Percentiles rank a stretch among this genome's conserved stretches.
These are phyloP conservation scores for Meandrusa payeni DNA, from an alignment of 2,888 invertebrate genomes.

Conservation along the genomic window DNA sequence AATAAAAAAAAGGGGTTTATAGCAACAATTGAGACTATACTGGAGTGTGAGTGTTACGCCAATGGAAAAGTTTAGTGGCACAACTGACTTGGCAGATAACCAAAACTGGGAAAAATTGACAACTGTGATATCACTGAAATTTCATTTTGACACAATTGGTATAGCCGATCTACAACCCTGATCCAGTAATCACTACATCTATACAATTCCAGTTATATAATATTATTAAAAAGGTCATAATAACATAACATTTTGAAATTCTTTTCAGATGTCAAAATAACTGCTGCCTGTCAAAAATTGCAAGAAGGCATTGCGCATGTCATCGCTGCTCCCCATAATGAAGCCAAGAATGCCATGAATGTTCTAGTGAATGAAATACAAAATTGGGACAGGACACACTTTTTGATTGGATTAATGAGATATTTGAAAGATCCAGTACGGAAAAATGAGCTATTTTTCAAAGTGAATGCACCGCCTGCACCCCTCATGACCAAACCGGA, in stretches of 20 bases:
- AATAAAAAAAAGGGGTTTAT: too few species aligned
- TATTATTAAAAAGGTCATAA: too few species aligned
- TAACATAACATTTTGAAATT: not conserved
- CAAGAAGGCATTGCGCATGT: slow-evolving; percentile 44
- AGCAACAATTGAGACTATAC: too few species aligned
- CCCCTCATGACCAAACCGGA: slow-evolving; percentile 65
- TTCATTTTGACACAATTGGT: too few species aligned
- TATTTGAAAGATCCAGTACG: slow-evolving; percentile 52
- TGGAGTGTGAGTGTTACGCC: too few species aligned
- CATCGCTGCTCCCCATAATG: slow-evolving; percentile 36
- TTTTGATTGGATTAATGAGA: slow-evolving; percentile 49
- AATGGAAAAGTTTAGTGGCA: too few species aligned
- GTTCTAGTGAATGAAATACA: slow-evolving; percentile 48
- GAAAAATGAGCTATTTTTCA: slow-evolving; percentile 52
- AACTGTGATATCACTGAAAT: too few species aligned
- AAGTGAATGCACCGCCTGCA: slow-evolving; percentile 41
- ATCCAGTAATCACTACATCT: too few species aligned
- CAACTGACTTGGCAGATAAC: too few species aligned
- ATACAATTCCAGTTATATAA: too few species aligned
- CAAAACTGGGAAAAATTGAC: too few species aligned
- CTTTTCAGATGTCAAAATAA: slow-evolving; percentile 47
- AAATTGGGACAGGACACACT: slow-evolving; percentile 40
- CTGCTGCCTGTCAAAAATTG: slow-evolving; percentile 40
- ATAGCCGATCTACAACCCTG: too few species aligned
- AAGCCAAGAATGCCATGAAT: slow-evolving; percentile 43